These are phyloP conservation scores for Grus americana DNA, from an alignment of 2,113 vertebrate species.

Conservation along the genomic window DNA sequence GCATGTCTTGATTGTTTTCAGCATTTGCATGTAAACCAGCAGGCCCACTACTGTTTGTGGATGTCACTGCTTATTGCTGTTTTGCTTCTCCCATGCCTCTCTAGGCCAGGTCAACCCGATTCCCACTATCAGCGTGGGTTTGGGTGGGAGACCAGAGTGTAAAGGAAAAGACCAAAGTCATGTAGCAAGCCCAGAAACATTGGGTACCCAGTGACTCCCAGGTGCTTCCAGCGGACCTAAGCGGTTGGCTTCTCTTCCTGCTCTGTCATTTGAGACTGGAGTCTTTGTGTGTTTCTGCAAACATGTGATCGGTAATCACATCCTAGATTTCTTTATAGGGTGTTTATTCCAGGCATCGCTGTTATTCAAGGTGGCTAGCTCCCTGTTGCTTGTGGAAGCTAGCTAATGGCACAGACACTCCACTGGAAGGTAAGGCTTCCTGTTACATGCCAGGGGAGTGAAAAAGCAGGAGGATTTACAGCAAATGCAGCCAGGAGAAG, in stretches of 20 bases:
- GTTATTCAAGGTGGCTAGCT: not conserved
- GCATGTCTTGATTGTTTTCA: not conserved
- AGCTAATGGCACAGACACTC: not conserved
- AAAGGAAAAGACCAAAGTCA: not conserved
- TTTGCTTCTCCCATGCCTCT: not conserved
- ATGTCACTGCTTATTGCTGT: not conserved
- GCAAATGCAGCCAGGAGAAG: not conserved
- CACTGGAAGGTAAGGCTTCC: not conserved
- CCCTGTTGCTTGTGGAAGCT: not conserved
- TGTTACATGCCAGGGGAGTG: not conserved
- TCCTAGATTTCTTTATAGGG: not conserved
- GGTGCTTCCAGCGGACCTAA: not conserved
- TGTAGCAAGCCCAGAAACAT: not conserved
- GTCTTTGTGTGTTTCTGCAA: not conserved
- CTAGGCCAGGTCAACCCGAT: not conserved
- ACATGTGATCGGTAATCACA: not conserved
- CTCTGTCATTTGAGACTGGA: not conserved
- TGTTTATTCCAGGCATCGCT: not conserved
- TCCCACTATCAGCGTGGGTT: not conserved
- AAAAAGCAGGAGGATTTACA: not conserved
- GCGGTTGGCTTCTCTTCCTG: not conserved
- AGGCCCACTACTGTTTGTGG: not conserved
- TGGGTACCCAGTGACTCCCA: not conserved
- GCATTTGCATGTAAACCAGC: not conserved
- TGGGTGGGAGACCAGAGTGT: not conserved